phyloP scores from a whole-genome alignment of 1,140 invertebrate genomes.

The Dolichoris vasculosae region DNA sequence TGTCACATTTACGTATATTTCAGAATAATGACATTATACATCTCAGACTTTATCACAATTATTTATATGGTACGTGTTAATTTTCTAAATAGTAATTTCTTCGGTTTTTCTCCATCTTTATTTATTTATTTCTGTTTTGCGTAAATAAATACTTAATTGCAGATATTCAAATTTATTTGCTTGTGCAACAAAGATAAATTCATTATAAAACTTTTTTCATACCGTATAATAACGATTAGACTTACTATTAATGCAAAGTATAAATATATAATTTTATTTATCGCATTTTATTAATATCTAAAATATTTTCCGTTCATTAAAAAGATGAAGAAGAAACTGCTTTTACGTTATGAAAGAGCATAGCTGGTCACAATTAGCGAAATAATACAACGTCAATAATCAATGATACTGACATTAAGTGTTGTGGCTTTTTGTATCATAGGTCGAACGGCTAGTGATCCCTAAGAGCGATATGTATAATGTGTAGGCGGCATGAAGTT shows the following conservation, averaged over 20 bases:
- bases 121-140: no score
- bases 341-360: not conserved
- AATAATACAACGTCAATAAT: not conserved
- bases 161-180: no score
- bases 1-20: no score
- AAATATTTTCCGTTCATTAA: not conserved
- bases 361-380: not conserved
- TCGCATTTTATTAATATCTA: not conserved
- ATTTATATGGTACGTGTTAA: no score
- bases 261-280: not conserved
- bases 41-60: no score
- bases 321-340: not conserved
- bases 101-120: no score
- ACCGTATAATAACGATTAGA: not conserved
- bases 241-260: not conserved
- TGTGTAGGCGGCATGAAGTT: not conserved
- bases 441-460: slow-evolving; percentile 57
- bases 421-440: slow-evolving; percentile 54
- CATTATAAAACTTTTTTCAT: not conserved
- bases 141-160: no score
- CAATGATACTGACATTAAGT: not conserved
- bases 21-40: no score
- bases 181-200: not conserved
- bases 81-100: no score
- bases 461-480: not conserved